Evolutionary conservation across 2,797 vertebrate genomes (phyloP).

Genomic region (Acipenser transmontanus): DNA sequence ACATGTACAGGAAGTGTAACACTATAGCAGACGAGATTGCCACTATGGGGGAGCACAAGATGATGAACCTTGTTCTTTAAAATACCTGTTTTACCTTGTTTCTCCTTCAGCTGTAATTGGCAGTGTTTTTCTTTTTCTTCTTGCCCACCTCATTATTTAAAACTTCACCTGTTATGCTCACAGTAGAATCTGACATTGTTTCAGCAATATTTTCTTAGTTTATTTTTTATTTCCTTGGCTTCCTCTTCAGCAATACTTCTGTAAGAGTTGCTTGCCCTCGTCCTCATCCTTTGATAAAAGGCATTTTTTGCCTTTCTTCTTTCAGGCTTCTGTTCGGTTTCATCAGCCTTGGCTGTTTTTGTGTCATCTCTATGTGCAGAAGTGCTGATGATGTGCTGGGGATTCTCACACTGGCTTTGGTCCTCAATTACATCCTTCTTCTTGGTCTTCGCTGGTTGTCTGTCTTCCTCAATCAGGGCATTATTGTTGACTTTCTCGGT

Average conservation of each 20-base stretch:
- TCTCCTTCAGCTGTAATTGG: slow-evolving; percentile 52
- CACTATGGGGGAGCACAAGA: too few relatives aligned
- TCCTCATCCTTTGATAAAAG: slow-evolving; percentile 34
- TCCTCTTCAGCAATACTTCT: slow-evolving; percentile 71
- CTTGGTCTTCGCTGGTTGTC: slow-evolving; percentile 41
- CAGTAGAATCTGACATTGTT: slow-evolving; percentile 47
- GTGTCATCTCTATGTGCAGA: slow-evolving; percentile 26
- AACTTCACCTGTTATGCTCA: slow-evolving; percentile 21
- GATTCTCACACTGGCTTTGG: slow-evolving; percentile 40
- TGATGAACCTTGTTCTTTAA: too few relatives aligned
- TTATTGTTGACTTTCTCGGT: slow-evolving; percentile 63
- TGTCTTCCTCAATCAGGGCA: slow-evolving; percentile 47
- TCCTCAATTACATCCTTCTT: slow-evolving; percentile 60
- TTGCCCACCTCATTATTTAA: slow-evolving; percentile 70
- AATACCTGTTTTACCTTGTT: slow-evolving; percentile 44
- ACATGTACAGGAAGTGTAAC: too few relatives aligned
- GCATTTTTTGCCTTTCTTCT: slow-evolving; percentile 40
- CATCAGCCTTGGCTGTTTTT: slow-evolving; percentile 33
- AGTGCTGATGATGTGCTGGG: slow-evolving; percentile 1
- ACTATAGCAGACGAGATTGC: too few relatives aligned
- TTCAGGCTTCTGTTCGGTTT: slow-evolving; percentile 29
- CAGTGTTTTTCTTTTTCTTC: slow-evolving; percentile 82
- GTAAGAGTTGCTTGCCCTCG: slow-evolving; percentile 65
- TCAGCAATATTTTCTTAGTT: slow-evolving; percentile 59
- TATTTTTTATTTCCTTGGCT: slow-evolving; percentile 64